Base-by-base conservation (phyloP, 1,140 invertebrate genomes). In the Drosophila ficusphila region DNA sequence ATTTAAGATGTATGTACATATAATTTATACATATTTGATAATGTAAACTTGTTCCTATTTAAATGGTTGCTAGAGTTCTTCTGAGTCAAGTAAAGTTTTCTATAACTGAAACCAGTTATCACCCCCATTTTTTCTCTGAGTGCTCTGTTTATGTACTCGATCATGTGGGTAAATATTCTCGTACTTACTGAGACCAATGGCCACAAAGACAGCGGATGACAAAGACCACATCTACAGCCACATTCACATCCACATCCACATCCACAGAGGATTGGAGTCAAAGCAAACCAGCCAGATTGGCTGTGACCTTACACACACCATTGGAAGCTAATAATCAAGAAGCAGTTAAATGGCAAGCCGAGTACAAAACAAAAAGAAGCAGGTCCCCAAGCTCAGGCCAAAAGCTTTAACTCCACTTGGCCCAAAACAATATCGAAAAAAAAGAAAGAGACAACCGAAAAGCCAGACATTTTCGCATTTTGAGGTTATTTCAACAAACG, bases 271-370 rank as follows among this genome's bases (percentile, higher is more conserved):
- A 83, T 83, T 61, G 69, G 56, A 83, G 79, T 83, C 79, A 75
- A 83, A 83, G 79, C 46, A 56, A 83, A 76, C 79, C 73, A 74
- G 67, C 72, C 46, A 78, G 74, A 70, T 78, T 61, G 60, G 72
- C 72, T 68, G 79, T 83, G 79, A 83, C 79, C 79, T 83, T 83
- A 77, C 70, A 83, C 47, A 67, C 29, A 69, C 48, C 46, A 57
- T 25, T 47, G 69, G 14, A 52, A 68, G 51, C 60, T 76, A 75
- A 78, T 83, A 83, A 83, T 83, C 68, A 82, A 82, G 74, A 81
- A 81, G 78, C 60, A 73, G 73, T 81, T 82, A 82, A 81, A 73
- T 82, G 67, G 72, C 78, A 72, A 74, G 61, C 57, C 57, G 58
- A 77, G 67, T 73, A 54, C 8, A 19, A 49, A 9, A 34, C 9